Base-by-base conservation (phyloP, 2,797 vertebrate genomes). In the Catostomus latipinnis region DNA sequence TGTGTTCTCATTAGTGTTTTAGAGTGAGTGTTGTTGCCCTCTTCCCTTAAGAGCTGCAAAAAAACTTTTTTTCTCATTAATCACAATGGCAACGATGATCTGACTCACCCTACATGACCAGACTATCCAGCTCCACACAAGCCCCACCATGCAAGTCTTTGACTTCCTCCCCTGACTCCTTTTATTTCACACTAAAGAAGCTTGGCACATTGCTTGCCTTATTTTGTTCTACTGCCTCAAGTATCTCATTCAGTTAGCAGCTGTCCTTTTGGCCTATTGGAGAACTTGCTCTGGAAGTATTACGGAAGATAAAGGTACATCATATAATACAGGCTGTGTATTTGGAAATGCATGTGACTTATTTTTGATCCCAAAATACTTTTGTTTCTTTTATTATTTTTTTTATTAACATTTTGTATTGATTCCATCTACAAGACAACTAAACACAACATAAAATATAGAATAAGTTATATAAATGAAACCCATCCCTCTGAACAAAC, bases 1-100 rank as follows among this genome's bases (percentile, higher is more conserved):
- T 81, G 76, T 78, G 66, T 86, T 84, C 80, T 84, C 83, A 86
- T 88, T 84, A 84, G 82, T 69, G 54, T 78, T 83, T 73, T 62
- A 81, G 81, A 66, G 82, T 22, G 66, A 73, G 80, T 74, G 70
- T 71, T 68, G 77, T 80, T 78, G 78, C 82, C 82, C 76, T 62
- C 14, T 66, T 75, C 75, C 76, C 67, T 81, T 78, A 72, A 82
- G 81, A 80, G 81, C 68, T 43, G 50, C 76, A 58, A 83, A 80
- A 81, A 75, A 70, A 71, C 74, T 69, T 66, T 60, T 81, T 84
- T 81, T 84, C 81, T 86, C 84, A 84, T 88, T 86, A 18, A 86
- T 85, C 82, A 84, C 77, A 80, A 79, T 74, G 63, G 83, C 70
- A 57, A 73, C 48, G 6, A 14, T 74, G 76, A 76, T 82, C 74